These are phyloP conservation scores for Ctena decussata DNA, from an alignment of 2,888 invertebrate species.

Conservation along the genomic window DNA sequence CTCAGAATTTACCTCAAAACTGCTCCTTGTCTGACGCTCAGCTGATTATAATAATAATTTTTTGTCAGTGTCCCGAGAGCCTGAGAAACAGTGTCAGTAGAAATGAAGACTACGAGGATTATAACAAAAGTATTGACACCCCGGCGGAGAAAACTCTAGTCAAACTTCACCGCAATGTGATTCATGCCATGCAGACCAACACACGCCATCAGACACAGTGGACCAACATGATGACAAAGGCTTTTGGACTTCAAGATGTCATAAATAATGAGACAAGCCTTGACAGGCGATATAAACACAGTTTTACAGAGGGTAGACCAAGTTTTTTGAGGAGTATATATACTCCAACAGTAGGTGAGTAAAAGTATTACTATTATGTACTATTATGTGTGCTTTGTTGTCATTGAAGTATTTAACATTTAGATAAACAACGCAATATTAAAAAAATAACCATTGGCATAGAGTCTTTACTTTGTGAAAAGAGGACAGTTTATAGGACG, in stretches of 20 bases:
- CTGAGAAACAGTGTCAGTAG: constrained; percentile 76
- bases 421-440: no score
- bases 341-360: constrained; percentile 86
- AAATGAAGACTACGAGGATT: constrained; percentile 85
- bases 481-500: no score
- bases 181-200: constrained; percentile 91
- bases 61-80: constrained; percentile 84
- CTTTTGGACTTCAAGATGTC: constrained; percentile 94
- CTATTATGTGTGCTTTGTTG: no score
- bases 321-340: constrained; percentile 79
- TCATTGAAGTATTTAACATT: no score
- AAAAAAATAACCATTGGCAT: no score
- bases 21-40: no score
- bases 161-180: constrained; percentile 91
- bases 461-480: no score
- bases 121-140: constrained; percentile 77
- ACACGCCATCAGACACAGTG: constrained; percentile 97
- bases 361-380: no score
- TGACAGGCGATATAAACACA: constrained; percentile 72
- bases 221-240: constrained; percentile 93
- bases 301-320: constrained; percentile 46
- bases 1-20: no score
- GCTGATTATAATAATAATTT: no score
- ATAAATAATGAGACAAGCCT: constrained; percentile 90
- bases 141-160: constrained; percentile 93